Conservation (phyloP, 2,888 invertebrate genomes). For the Cremastinae sp. region DNA sequence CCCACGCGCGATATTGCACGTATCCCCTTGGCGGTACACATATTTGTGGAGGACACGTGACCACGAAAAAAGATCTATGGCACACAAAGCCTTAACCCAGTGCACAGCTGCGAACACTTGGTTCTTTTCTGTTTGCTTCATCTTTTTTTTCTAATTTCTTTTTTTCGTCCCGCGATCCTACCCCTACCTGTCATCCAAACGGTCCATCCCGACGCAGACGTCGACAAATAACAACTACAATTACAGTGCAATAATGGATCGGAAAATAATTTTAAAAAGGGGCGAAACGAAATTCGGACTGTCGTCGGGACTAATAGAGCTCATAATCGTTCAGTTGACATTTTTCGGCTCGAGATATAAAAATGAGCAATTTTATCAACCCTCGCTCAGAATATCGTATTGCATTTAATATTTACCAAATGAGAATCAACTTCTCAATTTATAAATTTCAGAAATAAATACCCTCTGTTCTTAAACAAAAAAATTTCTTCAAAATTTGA, state of each 20-base stretch:
- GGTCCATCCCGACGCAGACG: constrained; percentile 8
- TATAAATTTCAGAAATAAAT: too few species aligned
- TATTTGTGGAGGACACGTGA: constrained; percentile 73
- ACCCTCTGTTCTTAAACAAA: too few species aligned
- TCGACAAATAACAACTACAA: constrained; percentile 27
- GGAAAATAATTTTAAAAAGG: constrained; percentile 22
- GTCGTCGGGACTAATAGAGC: constrained; percentile 36
- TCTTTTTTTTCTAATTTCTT: constrained; percentile 21
- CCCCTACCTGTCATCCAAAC: constrained; percentile 17
- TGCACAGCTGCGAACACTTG: constrained; percentile 68
- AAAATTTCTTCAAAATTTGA: too few species aligned
- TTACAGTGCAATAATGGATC: constrained; percentile 25
- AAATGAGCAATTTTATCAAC: constrained; percentile 28
- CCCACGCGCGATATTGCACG: constrained; percentile 5
- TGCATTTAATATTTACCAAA: not conserved
- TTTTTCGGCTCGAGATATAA: constrained; percentile 4
- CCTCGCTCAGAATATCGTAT: not conserved
- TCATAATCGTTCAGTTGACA: constrained; percentile 20
- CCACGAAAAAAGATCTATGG: constrained; percentile 61
- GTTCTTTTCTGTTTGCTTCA: constrained; percentile 2
- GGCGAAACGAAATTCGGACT: constrained; percentile 12
- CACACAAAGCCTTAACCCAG: constrained; percentile 26
- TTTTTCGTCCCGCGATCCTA: constrained; percentile 1
- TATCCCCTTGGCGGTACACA: constrained; percentile 10
- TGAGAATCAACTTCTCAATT: too few species aligned